Base-by-base conservation (phyloP, 1,140 invertebrate genomes). In the Protaetia brevitarsis region DNA sequence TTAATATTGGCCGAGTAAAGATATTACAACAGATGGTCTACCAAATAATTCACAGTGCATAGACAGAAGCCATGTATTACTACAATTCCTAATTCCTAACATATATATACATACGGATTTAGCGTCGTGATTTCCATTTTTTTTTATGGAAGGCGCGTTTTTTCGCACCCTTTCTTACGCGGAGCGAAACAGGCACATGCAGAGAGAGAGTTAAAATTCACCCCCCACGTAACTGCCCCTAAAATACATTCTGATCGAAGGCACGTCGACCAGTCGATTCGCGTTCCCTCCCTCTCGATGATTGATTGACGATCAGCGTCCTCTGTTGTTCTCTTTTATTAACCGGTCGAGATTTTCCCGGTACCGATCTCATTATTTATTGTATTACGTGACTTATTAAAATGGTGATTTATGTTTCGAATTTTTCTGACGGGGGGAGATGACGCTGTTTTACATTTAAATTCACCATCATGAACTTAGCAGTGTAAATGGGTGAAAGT, bases 171-270 rank as follows among this genome's bases (percentile, higher is more conserved):
- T 51, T 51, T 51, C 26, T 19, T 51, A 8, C 16, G 41, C 0
- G 19, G 41, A n/a, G n/a, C n/a, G n/a, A n/a, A n/a, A n/a, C n/a
- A n/a, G n/a, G n/a, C n/a, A n/a, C n/a, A n/a, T n/a, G n/a, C n/a
- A n/a, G n/a, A n/a, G n/a, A n/a, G n/a, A n/a, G n/a, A 51, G 16
- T 51, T 51, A 51, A 51, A 51, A 51, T 51, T 51, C 41, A 51
- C 41, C 41, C 41, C 41, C 13, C 13, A 23, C 26, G 8, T 51
- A 51, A 10, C 16, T 16, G 41, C 26, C 41, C 41, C 41, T 23
- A 51, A 51, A 51, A 8, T 19, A 7, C 41, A 23, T 51, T 51
- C 26, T 51, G 41, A 51, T 51, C 41, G 41, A 51, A 51, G 10
- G 41, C 8, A 16, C 5, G 41, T 10, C 41, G 8, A 51, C 11